Evolutionary conservation across 2,888 invertebrate genomes (phyloP).

Genomic region (Rhorus exstirpatorius): DNA sequence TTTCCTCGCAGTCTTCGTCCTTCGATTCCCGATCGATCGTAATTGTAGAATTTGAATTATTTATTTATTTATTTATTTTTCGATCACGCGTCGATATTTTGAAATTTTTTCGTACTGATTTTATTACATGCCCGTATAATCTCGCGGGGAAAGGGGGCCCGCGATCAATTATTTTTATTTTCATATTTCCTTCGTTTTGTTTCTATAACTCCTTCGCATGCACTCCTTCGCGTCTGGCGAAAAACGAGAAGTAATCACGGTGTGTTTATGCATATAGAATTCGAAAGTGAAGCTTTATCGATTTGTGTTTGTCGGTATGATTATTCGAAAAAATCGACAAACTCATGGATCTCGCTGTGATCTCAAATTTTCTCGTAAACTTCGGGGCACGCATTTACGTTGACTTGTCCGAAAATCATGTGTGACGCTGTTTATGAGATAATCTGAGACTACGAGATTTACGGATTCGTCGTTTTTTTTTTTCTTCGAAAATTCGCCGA

Average conservation of each 20-base stretch:
- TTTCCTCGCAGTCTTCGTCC: slow-evolving; percentile 64
- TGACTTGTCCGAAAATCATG: no score
- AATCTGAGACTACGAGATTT: no score
- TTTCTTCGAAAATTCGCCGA: no score
- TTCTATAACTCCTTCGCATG: background rate
- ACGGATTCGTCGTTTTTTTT: no score
- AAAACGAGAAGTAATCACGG: slow-evolving; percentile 64
- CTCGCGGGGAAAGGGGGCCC: slow-evolving; percentile 2
- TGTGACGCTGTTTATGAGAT: no score
- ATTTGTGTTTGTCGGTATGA: slow-evolving; percentile 60
- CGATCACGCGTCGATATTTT: slow-evolving; percentile 12
- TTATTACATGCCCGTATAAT: slow-evolving; percentile 9
- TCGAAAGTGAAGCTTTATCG: slow-evolving; percentile 66
- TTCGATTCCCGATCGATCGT: slow-evolving; percentile 54
- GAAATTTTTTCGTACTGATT: slow-evolving; percentile 12
- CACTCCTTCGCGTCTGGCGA: slow-evolving; percentile 33
- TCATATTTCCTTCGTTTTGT: background rate
- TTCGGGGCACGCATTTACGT: no score
- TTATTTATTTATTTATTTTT: slow-evolving; percentile 3
- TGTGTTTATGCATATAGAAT: slow-evolving; percentile 65
- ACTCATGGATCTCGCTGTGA: no score
- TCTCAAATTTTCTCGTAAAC: no score
- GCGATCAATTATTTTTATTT: slow-evolving; percentile 14
- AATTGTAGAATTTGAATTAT: slow-evolving; percentile 47
- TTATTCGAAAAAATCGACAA: no score